Conservation (phyloP, 2,113 vertebrate genomes). For the Ramphastos sulfuratus region DNA sequence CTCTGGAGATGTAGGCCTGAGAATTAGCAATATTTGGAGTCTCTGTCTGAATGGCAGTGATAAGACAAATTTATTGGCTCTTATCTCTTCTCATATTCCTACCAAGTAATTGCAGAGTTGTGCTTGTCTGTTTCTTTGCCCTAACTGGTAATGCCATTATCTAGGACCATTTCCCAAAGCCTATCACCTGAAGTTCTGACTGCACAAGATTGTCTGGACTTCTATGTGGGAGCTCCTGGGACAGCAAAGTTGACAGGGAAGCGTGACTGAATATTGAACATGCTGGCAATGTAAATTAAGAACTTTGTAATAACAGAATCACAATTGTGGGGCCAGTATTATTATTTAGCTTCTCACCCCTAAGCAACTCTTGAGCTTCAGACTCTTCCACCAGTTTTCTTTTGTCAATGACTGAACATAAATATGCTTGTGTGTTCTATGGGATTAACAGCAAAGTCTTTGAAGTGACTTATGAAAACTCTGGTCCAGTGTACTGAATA, state of each 20-base stretch:
- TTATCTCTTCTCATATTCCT: neutral
- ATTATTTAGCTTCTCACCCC: neutral
- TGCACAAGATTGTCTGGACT: neutral
- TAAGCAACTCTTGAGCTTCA: neutral
- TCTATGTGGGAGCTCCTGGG: neutral
- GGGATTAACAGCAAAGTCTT: neutral
- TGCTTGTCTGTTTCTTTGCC: neutral
- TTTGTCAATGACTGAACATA: neutral
- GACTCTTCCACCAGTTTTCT: neutral
- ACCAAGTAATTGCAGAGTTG: neutral
- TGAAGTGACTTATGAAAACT: neutral
- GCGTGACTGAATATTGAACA: neutral
- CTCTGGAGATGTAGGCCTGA: neutral
- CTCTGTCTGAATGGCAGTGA: neutral
- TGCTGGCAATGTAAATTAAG: too few species aligned
- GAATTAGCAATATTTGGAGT: neutral
- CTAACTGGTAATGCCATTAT: neutral
- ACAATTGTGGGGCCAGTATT: neutral
- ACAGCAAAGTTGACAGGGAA: rapidly evolving
- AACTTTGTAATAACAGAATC: neutral
- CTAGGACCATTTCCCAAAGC: neutral
- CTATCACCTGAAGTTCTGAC: neutral
- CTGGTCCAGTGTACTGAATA: neutral
- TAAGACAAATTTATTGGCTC: neutral
- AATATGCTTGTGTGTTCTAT: neutral